Conservation (phyloP, 2,888 invertebrate species). For the Heteropelma amictum region DNA sequence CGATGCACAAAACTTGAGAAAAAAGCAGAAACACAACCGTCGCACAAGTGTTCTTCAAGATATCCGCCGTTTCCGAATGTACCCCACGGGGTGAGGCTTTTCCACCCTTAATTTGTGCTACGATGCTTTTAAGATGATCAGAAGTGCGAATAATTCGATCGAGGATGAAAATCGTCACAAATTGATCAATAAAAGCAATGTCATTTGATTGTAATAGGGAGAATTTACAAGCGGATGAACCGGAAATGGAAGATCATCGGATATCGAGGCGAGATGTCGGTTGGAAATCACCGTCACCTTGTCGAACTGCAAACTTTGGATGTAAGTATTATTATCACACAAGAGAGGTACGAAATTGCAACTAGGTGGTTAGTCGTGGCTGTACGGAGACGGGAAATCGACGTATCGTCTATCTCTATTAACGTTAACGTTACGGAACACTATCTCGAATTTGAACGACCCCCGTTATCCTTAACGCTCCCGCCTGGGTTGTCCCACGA, state of each 20-base stretch:
- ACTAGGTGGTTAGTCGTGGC: not conserved
- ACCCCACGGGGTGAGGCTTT: too few relatives aligned
- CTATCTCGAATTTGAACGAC: slow-evolving; percentile 44
- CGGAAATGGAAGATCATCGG: not conserved
- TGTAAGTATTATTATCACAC: slow-evolving; percentile 33
- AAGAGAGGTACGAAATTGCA: not conserved
- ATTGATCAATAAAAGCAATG: too few relatives aligned
- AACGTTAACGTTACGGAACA: slow-evolving; percentile 45
- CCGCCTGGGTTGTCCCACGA: slow-evolving; percentile 13
- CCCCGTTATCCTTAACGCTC: slow-evolving; percentile 52
- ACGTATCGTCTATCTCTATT: slow-evolving; percentile 40
- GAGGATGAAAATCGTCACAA: too few relatives aligned
- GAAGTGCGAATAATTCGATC: not conserved
- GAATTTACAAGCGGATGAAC: not conserved
- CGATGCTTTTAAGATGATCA: not conserved
- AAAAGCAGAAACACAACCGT: not conserved
- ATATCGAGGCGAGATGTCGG: not conserved
- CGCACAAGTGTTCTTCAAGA: too few relatives aligned
- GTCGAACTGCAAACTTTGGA: slow-evolving; percentile 34
- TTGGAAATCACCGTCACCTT: slow-evolving; percentile 17
- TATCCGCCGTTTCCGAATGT: too few relatives aligned
- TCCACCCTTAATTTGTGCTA: too few relatives aligned
- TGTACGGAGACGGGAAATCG: not conserved
- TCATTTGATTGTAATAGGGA: too few relatives aligned
- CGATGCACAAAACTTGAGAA: not conserved